Conservation (phyloP, 2,797 vertebrate genomes). For the Sebastes itinus region DNA sequence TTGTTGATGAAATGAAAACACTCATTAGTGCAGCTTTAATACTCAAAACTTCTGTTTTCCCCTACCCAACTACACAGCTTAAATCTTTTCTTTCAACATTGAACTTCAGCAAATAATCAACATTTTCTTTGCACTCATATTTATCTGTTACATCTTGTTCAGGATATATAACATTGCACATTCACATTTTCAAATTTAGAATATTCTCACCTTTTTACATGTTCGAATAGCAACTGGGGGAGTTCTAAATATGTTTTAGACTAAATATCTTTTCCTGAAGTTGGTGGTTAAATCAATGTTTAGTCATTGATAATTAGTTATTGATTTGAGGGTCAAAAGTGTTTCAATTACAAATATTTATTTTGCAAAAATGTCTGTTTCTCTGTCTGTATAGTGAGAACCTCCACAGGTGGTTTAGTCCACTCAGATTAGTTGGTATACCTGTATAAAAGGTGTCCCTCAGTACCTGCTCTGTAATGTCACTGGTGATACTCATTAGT, state of each 20-base stretch:
- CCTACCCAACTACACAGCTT: background rate
- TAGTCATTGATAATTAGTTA: background rate
- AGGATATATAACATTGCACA: background rate
- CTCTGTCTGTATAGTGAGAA: background rate
- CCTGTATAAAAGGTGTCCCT: background rate
- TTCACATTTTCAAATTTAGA: background rate
- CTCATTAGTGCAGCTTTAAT: background rate
- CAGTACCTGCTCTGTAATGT: too few species aligned
- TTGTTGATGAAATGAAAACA: background rate
- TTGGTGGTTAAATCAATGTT: background rate
- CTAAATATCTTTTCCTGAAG: background rate
- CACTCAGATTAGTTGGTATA: background rate
- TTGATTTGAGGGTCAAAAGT: background rate
- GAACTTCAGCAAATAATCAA: background rate
- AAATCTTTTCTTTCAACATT: background rate
- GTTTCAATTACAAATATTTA: background rate
- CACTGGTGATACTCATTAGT: background rate
- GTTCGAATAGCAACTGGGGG: background rate
- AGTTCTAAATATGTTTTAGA: background rate
- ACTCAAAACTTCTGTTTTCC: background rate
- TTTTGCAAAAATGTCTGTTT: background rate
- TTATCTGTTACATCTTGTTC: background rate
- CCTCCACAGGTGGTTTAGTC: conserved; percentile 7
- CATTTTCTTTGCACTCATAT: background rate
- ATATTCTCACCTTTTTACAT: background rate